phyloP scores from a whole-genome alignment of 1,140 invertebrate genomes.

The Pseudomyrmex sp. region DNA sequence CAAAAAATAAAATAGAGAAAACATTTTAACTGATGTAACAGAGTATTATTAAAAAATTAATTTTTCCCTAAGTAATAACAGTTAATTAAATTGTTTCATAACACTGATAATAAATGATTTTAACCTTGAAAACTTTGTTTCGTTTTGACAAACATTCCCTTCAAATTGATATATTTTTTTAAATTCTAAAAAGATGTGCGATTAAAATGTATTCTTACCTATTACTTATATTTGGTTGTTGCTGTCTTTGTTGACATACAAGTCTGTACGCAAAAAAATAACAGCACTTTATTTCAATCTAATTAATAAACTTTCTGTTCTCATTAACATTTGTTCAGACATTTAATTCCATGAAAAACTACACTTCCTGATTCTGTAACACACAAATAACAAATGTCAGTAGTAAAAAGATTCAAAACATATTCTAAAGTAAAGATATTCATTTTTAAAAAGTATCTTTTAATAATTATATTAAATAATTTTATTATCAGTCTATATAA shows the following conservation, averaged over 20 bases:
- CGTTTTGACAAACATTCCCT: not conserved
- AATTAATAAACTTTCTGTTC: not conserved
- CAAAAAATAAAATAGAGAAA: too few relatives aligned
- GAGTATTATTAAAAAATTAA: not conserved
- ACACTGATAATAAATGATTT: not conserved
- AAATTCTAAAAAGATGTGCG: not conserved
- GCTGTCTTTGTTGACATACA: not conserved
- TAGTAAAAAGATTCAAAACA: not conserved
- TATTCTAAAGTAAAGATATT: not conserved
- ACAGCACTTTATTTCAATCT: not conserved
- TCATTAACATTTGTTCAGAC: conserved; percentile 62
- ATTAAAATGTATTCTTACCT: not conserved
- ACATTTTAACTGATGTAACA: not conserved
- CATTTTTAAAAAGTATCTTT: too few relatives aligned
- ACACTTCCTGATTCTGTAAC: conserved; percentile 54
- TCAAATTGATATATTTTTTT: not conserved
- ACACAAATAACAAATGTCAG: not conserved
- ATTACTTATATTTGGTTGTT: conserved; percentile 31
- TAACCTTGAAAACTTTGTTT: not conserved
- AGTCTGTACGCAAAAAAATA: not conserved
- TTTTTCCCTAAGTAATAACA: not conserved
- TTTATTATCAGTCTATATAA: not conserved
- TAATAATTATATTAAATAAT: too few relatives aligned
- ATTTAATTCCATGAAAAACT: conserved; percentile 56
- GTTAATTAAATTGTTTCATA: not conserved